Evolutionary conservation across 2,888 invertebrate species (phyloP), one percentile per base, ranked within the genome.

Genomic region (Caenorhabditis imperialis): DNA sequence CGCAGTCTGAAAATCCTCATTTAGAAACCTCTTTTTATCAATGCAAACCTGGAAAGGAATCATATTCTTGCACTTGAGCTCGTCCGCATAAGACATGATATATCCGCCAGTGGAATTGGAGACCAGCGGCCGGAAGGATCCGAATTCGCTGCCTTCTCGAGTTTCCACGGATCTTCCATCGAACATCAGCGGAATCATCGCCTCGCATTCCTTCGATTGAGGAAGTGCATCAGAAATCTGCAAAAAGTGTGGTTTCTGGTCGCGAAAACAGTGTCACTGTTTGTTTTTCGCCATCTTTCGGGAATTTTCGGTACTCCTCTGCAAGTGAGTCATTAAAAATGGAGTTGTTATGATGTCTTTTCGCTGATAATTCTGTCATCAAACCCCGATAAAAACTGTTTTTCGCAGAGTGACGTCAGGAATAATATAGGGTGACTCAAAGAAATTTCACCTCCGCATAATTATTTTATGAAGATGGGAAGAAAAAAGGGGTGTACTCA

Each of bases 111-210:
- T 79, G 2, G 82, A 69, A 23, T 78, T 75, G 42, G 73, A 42
- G 33, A 80, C 62, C 20, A 84, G 48, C 5, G 85, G 85, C 1
- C 85, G 63, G 78, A 85, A 85, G 8, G 84, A 75, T 60, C 79
- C 79, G 33, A 79, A 79, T 47, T 79, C 79, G 37, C 77, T 69
- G 20, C 79, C 79, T 47, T 69, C 74, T 45, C 63, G 44, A 8
- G 74, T 58, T 51, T 77, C 77, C 4, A 79, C 79, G 2, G 79
- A 60, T 71, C 79, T 48, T 38, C 79, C 79, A 55, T 81, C 81
- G 27, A 78, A 81, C 77, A 81, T 76, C 35, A 81, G 54, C 33
- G 81, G 81, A 50, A 81, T 81, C 77, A 81, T 75, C 2, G 69
- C 57, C 48, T 81, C 78, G 40, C 81, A 58, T 33, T 73, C 73